These are phyloP conservation scores for Myotis findleyi DNA, from an alignment of 2,797 vertebrate species.

Conservation along the genomic window DNA sequence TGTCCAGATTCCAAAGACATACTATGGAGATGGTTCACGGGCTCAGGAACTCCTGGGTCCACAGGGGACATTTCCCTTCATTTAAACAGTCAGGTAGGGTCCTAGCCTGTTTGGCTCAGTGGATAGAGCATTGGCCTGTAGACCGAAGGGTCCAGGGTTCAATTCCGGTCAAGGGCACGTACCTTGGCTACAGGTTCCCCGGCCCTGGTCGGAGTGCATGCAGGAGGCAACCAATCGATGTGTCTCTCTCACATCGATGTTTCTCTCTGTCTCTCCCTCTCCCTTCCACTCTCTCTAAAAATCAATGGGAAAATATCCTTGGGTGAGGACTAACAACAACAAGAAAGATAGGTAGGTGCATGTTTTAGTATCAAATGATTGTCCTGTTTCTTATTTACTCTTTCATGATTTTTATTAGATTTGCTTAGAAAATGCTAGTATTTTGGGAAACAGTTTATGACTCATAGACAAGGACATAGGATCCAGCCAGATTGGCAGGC, in stretches of 20 bases:
- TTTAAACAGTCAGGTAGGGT: neutral
- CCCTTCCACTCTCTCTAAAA: too few relatives aligned
- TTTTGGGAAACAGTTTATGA: neutral
- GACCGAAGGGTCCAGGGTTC: too few relatives aligned
- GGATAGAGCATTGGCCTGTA: too few relatives aligned
- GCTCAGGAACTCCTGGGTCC: constrained; percentile 15
- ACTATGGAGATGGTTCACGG: neutral
- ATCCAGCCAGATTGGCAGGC: neutral
- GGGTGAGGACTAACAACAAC: too few relatives aligned
- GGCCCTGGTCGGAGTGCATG: too few relatives aligned
- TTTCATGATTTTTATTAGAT: constrained; percentile 48
- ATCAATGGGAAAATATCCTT: too few relatives aligned
- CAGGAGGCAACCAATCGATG: too few relatives aligned
- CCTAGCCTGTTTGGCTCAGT: too few relatives aligned
- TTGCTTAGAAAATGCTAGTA: constrained; percentile 37
- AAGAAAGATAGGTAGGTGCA: neutral
- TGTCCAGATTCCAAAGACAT: constrained; percentile 14
- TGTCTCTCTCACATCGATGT: too few relatives aligned
- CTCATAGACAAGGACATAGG: neutral
- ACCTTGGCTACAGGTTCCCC: too few relatives aligned
- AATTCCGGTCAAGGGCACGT: too few relatives aligned
- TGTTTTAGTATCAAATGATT: neutral
- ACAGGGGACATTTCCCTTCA: neutral
- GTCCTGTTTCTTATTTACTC: constrained; percentile 6
- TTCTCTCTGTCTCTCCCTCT: too few relatives aligned